Percentiles rank a stretch among this genome's conserved stretches.
Evolutionary conservation across 2,113 vertebrate genomes (phyloP).

Genomic region (Pseudopipra pipra): DNA sequence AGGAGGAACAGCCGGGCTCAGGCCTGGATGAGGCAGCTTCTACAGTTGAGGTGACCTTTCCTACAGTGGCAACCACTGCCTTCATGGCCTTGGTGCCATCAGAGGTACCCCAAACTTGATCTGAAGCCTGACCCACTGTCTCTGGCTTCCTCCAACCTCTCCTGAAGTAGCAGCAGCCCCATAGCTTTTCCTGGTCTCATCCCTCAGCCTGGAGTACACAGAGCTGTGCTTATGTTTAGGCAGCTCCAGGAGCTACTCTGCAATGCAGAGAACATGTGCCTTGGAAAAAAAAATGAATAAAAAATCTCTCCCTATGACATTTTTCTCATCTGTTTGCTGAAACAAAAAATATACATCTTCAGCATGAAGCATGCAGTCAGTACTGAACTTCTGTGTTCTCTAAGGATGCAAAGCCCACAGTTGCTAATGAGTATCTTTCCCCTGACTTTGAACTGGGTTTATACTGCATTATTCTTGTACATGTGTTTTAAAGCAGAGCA

Average conservation of each 20-base stretch:
- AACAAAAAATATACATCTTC: background rate
- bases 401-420: background rate
- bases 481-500: constrained; percentile 28
- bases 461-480: background rate
- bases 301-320: background rate
- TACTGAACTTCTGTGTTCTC: background rate
- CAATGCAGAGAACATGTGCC: background rate
- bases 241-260: background rate
- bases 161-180: background rate
- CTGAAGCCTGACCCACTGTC: background rate
- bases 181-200: background rate
- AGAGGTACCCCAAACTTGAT: background rate
- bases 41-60: background rate
- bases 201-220: background rate
- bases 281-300: background rate
- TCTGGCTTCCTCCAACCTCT: background rate
- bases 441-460: background rate
- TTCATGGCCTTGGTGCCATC: background rate
- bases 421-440: background rate
- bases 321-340: background rate
- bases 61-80: background rate
- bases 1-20: background rate
- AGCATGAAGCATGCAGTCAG: background rate
- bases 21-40: background rate
- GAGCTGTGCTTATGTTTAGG: background rate